Conservation (phyloP, 1,140 invertebrate genomes). For the Trypoxylus dichotomus region DNA sequence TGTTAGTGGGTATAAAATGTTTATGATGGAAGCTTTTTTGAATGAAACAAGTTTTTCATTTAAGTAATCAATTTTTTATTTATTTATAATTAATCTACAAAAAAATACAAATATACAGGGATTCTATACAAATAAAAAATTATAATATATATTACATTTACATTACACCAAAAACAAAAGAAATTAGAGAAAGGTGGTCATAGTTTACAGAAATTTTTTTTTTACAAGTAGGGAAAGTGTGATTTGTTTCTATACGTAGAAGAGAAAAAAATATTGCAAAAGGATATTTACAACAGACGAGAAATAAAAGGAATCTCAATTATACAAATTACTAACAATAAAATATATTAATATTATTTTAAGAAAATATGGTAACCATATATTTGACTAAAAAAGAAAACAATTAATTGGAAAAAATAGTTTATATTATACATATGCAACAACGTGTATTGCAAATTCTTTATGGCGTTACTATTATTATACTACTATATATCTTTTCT, state of each 20-base stretch:
- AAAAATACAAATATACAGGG: slow-evolving; percentile 1
- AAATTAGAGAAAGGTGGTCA: not conserved
- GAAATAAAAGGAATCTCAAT: not conserved
- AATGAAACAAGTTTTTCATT: not conserved
- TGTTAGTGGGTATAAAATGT: too few relatives aligned
- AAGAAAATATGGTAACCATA: slow-evolving; percentile 7
- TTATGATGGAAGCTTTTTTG: too few relatives aligned
- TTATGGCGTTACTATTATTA: too few relatives aligned
- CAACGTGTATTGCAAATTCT: not conserved
- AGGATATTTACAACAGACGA: not conserved
- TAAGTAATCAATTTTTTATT: not conserved
- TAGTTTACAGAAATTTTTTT: too few relatives aligned
- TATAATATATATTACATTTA: slow-evolving; percentile 1
- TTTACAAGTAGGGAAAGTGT: not conserved
- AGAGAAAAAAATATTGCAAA: not conserved
- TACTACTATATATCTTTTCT: too few relatives aligned
- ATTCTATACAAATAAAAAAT: not conserved
- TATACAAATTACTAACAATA: not conserved
- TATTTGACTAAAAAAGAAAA: slow-evolving; percentile 1
- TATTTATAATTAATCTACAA: not conserved
- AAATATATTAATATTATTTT: not conserved
- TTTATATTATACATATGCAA: not conserved
- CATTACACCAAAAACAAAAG: not conserved
- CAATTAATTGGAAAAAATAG: not conserved
- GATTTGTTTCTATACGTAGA: not conserved